Evolutionary conservation across 1,140 invertebrate genomes (phyloP), one percentile per base, ranked within the genome.

Genomic region (Temnothorax curvispinosus): DNA sequence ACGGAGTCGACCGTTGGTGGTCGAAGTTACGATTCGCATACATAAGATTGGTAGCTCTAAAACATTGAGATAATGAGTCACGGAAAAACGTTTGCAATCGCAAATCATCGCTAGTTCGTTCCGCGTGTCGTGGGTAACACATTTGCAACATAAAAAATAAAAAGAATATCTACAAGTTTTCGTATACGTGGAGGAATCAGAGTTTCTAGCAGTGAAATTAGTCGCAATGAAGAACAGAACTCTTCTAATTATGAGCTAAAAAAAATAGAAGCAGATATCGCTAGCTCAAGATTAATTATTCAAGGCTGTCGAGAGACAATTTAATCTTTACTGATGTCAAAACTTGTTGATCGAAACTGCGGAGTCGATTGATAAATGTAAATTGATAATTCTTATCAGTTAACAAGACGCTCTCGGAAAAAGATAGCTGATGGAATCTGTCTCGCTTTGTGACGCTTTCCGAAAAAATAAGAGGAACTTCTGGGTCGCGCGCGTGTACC

Each of bases 301-400:
- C 38, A 82, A 74, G 9, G 11, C 32, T 58, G 38, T 47, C 38
- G 18, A 58, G 18, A 52, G 35, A 7, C 47, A 82, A 35, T 72
- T 47, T 27, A 56, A 41, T 21, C 27, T 58, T 72, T 44, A 47
- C 5, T 41, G 32, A 56, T 56, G 38, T 71, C 9, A 47, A 81
- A 82, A 82, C 18, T 58, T 82, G 80, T 74, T 58, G 67, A 47
- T 58, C 65, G 41, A 82, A 78, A 44, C 32, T 2, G 32, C 44
- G 11, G 7, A 69, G 62, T 58, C 41, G 52, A 82, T 82, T 82
- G 80, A 74, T 74, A 82, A 82, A 52, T 56, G 11, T 15, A 56
- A 74, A 74, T 7, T 58, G 80, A 82, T 74, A 72, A 82, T 72
- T 72, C 38, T 82, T 82, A 82, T 82, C 80, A 82, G 67, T 32